Percentiles rank a stretch among this genome's conserved stretches.
Conservation (phyloP, 2,888 invertebrate genomes). For the Carcina quercana region DNA sequence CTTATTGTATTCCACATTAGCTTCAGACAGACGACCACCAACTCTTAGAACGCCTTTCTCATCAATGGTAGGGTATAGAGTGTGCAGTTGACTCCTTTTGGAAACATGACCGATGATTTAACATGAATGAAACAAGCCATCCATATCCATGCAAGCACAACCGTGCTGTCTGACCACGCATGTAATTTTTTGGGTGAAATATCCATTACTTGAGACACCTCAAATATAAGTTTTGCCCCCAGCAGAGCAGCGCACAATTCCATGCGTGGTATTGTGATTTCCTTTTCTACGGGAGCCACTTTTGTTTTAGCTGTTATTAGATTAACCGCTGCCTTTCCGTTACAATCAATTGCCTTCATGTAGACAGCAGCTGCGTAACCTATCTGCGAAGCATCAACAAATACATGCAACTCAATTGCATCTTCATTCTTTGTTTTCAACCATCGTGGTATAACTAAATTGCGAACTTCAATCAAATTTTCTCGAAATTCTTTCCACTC, state of each 20-base stretch:
- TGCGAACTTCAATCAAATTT: conserved; percentile 1
- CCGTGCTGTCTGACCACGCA: conserved; percentile 22
- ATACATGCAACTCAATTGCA: conserved; percentile 15
- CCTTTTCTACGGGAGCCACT: conserved; percentile 15
- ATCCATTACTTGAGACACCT: conserved; percentile 4
- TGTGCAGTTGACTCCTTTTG: background rate
- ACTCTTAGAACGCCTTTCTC: conserved; percentile 1
- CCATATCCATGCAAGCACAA: conserved; percentile 17
- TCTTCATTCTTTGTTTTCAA: conserved; percentile 1
- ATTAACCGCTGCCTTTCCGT: conserved; percentile 1
- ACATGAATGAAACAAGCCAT: background rate
- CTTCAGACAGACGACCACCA: background rate
- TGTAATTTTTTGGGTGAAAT: conserved; percentile 2
- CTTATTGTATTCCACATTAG: background rate
- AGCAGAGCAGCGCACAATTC: conserved; percentile 18
- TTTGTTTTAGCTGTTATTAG: conserved; percentile 17
- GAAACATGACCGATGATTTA: background rate
- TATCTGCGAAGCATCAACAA: conserved; percentile 17
- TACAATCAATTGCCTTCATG: conserved; percentile 2
- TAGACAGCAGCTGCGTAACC: conserved; percentile 19
- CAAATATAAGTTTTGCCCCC: conserved; percentile 10
- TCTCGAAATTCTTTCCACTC: conserved; percentile 9
- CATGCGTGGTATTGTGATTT: conserved; percentile 17
- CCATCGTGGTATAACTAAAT: conserved; percentile 11
- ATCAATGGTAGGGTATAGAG: background rate